A percentile compares a stretch with the other conserved stretches of the same genome.
These are phyloP conservation scores for Hafferia zeledoni DNA, from an alignment of 2,797 vertebrate genomes.

Conservation along the genomic window DNA sequence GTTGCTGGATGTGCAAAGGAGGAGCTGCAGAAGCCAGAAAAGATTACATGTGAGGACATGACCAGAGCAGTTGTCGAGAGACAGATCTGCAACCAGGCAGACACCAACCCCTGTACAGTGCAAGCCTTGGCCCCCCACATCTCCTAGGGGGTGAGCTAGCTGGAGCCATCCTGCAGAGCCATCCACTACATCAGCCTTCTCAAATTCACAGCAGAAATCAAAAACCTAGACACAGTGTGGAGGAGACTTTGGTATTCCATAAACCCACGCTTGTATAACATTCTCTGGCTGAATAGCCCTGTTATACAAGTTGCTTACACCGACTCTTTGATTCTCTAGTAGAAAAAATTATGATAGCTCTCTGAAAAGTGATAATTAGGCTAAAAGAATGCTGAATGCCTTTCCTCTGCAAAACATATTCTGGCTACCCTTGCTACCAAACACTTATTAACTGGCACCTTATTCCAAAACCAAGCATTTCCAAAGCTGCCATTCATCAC, in stretches of 20 bases:
- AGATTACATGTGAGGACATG: fast-evolving
- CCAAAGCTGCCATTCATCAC: neutral
- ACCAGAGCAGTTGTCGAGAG: neutral
- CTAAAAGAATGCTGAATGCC: conserved; percentile 6
- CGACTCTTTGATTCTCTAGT: neutral
- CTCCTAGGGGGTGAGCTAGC: neutral
- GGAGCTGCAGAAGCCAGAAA: neutral
- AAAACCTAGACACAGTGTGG: neutral
- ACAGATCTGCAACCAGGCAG: neutral
- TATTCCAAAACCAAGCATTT: neutral
- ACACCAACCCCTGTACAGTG: neutral
- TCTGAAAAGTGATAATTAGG: neutral
- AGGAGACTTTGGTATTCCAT: neutral
- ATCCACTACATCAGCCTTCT: neutral
- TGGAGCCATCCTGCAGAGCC: neutral
- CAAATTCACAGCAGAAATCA: neutral
- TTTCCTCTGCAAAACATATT: conserved; percentile 3
- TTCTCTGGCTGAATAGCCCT: neutral
- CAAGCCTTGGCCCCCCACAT: neutral
- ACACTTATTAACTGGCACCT: neutral
- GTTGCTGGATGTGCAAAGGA: neutral
- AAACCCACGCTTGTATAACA: neutral
- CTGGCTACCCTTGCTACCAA: neutral
- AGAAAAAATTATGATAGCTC: neutral
- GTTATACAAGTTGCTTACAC: neutral